phyloP scores from a whole-genome alignment of 2,888 invertebrate genomes.

The Drosophila acutilabella region DNA sequence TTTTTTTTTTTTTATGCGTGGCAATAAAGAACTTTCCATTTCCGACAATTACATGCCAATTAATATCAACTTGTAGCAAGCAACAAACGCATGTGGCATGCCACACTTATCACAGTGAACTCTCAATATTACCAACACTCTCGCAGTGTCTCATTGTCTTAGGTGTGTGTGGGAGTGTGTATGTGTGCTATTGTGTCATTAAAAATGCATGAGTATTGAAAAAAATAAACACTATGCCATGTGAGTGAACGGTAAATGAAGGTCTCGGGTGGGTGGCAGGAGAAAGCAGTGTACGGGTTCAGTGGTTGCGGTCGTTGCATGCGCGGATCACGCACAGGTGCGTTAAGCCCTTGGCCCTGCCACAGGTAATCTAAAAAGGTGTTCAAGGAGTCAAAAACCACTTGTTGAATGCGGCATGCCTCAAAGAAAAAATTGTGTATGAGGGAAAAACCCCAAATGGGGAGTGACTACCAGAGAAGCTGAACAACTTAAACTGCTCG shows the following conservation, averaged over 20 bases:
- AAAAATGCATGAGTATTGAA: conserved; percentile 62
- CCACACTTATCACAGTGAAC: conserved; percentile 9
- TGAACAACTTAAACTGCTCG: neutral
- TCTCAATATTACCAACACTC: neutral
- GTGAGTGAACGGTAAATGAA: neutral
- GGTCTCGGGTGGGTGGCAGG: neutral
- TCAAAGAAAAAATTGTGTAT: neutral
- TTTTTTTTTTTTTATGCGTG: neutral
- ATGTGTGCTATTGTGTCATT: conserved; percentile 37
- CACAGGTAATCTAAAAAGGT: conserved; percentile 1
- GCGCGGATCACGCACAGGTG: conserved; percentile 41
- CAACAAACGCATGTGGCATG: conserved; percentile 17
- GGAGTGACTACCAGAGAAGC: neutral
- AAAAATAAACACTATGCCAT: conserved; percentile 49
- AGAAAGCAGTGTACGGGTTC: neutral
- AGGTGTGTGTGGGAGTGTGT: neutral
- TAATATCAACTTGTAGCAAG: conserved; percentile 32
- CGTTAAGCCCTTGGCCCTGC: conserved; percentile 23
- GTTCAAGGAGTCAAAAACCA: conserved; percentile 21
- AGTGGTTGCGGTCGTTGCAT: neutral
- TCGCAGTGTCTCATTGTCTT: neutral
- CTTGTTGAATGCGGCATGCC: conserved; percentile 34
- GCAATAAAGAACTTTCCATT: conserved; percentile 18
- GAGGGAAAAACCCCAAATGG: neutral
- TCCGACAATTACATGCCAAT: conserved; percentile 40